A percentile compares a stretch with the other conserved stretches of the same genome.
Conservation (phyloP, 2,888 invertebrate genomes). For the Loripinus fragilis region DNA sequence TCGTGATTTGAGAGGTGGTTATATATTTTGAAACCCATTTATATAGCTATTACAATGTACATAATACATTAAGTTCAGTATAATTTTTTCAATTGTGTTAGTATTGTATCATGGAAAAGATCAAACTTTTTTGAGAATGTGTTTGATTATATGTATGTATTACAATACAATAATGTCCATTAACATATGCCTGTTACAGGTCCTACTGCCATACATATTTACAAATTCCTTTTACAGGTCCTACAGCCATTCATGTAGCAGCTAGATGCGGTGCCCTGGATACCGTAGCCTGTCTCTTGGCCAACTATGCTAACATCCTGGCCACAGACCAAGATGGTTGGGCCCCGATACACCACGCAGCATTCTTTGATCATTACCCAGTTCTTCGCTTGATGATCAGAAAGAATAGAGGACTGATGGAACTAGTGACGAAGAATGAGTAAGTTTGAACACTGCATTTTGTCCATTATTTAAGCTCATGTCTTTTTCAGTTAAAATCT, state of each 20-base stretch:
- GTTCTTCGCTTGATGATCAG: conserved; percentile 79
- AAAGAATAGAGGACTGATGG: conserved; percentile 79
- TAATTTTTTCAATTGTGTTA: no score
- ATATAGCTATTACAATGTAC: no score
- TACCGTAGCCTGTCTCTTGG: conserved; percentile 81
- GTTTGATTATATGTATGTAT: no score
- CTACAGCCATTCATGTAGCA: conserved; percentile 82
- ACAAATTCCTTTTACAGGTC: conserved; percentile 69
- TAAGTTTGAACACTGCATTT: conserved; percentile 54
- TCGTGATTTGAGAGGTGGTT: no score
- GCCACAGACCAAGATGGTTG: conserved; percentile 82
- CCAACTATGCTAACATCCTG: conserved; percentile 79
- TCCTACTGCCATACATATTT: background rate
- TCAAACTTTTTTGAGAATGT: no score
- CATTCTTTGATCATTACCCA: conserved; percentile 82
- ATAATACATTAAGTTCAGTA: no score
- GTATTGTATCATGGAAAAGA: no score
- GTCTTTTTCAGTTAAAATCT: no score
- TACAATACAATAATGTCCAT: no score
- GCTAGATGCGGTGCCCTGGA: conserved; percentile 82
- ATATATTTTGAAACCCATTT: no score
- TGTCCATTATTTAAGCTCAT: background rate
- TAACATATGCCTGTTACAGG: no score
- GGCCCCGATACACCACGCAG: conserved; percentile 83
- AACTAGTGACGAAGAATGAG: conserved; percentile 82